phyloP scores from a whole-genome alignment of 1,140 invertebrate genomes.

The Coptotermes formosanus region DNA sequence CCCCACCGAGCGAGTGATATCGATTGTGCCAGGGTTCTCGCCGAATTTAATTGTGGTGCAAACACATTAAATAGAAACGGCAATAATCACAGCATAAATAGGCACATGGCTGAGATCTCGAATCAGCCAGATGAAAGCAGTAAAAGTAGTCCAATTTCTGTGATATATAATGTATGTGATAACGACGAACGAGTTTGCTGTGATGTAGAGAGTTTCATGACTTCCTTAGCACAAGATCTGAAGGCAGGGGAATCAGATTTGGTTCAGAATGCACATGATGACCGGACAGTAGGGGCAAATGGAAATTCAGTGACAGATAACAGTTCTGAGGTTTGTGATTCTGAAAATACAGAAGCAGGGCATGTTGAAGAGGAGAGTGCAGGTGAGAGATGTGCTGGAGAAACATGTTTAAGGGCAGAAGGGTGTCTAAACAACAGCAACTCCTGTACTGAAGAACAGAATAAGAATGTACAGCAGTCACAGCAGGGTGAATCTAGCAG shows the following conservation, averaged over 20 bases:
- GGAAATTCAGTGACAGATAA: too few species aligned
- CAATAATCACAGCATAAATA: not conserved
- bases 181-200: not conserved
- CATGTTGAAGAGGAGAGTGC: too few species aligned
- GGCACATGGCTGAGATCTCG: not conserved
- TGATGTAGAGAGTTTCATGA: not conserved
- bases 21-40: not conserved
- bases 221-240: too few species aligned
- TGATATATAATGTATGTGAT: not conserved
- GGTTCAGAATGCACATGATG: not conserved
- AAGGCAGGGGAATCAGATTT: too few species aligned
- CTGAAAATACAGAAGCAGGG: too few species aligned
- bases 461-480: too few species aligned
- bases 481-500: too few species aligned
- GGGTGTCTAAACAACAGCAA: not conserved
- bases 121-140: not conserved
- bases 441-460: not conserved
- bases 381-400: too few species aligned
- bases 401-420: not conserved
- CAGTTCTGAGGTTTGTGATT: too few species aligned
- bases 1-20: not conserved
- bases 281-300: not conserved
- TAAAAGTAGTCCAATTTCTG: not conserved
- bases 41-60: constrained; percentile 4
- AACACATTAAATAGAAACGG: not conserved